phyloP scores from a whole-genome alignment of 37 sponge, comb jelly and placozoan species.

The Cliona cf. orientalis region DNA sequence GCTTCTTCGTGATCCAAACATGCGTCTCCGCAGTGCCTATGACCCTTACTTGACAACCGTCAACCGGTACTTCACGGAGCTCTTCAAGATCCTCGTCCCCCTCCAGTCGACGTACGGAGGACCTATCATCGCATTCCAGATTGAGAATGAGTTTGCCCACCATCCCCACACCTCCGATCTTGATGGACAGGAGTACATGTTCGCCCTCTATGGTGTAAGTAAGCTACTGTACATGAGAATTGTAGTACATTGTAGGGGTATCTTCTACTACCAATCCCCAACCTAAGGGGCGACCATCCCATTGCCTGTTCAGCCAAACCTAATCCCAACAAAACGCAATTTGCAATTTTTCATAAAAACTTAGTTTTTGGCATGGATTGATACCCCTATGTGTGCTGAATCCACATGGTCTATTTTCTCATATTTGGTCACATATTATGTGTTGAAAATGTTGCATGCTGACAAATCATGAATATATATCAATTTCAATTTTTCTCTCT shows the following conservation, averaged over 20 bases:
- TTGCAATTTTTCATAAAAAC: too few species aligned
- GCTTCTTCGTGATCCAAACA: conserved; percentile 80
- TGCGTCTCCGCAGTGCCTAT: conserved; percentile 77
- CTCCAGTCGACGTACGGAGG: conserved; percentile 83
- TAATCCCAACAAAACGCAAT: too few species aligned
- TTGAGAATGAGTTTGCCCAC: conserved; percentile 80
- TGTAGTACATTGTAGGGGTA: not conserved
- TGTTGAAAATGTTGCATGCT: too few species aligned
- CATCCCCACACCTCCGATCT: not conserved
- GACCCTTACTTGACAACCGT: conserved; percentile 72
- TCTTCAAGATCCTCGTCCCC: conserved; percentile 65
- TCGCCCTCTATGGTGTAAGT: conserved; percentile 46
- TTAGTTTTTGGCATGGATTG: not conserved
- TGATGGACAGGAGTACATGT: conserved; percentile 32
- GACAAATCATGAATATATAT: too few species aligned
- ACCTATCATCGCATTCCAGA: conserved; percentile 90
- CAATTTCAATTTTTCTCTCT: too few species aligned
- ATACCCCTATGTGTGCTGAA: too few species aligned
- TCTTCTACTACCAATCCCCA: too few species aligned
- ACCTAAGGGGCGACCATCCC: too few species aligned
- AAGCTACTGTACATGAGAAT: not conserved
- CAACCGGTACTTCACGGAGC: conserved; percentile 59
- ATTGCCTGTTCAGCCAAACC: too few species aligned
- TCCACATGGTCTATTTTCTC: too few species aligned
- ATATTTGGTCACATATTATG: too few species aligned